Conservation (phyloP, 2,797 vertebrate genomes). For the Poeciliopsis paucimaculata region DNA sequence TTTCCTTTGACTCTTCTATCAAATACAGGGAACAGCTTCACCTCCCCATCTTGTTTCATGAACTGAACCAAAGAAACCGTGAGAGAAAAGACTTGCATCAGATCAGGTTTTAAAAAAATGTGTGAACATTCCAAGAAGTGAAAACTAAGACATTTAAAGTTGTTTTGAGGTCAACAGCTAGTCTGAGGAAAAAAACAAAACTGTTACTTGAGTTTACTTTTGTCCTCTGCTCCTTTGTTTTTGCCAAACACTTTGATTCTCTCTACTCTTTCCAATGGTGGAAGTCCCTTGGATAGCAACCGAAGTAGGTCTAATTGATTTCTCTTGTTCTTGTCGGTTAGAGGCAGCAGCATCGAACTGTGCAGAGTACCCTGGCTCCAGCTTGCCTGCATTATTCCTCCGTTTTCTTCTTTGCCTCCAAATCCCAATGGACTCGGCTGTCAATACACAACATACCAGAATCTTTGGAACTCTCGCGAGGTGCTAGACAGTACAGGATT, state of each 20-base stretch:
- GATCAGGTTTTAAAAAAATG: constrained; percentile 9
- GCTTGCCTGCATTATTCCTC: constrained; percentile 63
- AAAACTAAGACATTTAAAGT: constrained; percentile 46
- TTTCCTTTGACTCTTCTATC: background rate
- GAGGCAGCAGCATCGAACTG: constrained; percentile 70
- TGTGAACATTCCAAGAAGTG: background rate
- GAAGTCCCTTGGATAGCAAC: constrained; percentile 71
- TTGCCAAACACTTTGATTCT: constrained; percentile 57
- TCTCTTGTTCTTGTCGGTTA: constrained; percentile 75
- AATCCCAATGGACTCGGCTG: constrained; percentile 49
- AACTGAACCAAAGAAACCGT: constrained; percentile 35
- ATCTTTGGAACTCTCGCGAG: constrained; percentile 41
- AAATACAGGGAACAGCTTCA: constrained; percentile 25
- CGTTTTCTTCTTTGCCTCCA: constrained; percentile 49
- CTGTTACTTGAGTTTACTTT: constrained; percentile 53
- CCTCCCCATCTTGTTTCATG: constrained; percentile 9
- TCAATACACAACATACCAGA: constrained; percentile 52
- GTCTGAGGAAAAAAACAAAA: constrained; percentile 59
- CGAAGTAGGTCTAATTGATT: constrained; percentile 81
- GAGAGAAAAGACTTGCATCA: constrained; percentile 14
- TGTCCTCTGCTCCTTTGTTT: constrained; percentile 50
- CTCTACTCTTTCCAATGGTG: constrained; percentile 57
- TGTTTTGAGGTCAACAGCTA: constrained; percentile 60
- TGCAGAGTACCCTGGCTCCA: constrained; percentile 72
- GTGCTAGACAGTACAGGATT: constrained; percentile 14